These are phyloP conservation scores for Rhabdomys dilectus DNA, from an alignment of 2,113 vertebrate genomes.

Conservation along the genomic window DNA sequence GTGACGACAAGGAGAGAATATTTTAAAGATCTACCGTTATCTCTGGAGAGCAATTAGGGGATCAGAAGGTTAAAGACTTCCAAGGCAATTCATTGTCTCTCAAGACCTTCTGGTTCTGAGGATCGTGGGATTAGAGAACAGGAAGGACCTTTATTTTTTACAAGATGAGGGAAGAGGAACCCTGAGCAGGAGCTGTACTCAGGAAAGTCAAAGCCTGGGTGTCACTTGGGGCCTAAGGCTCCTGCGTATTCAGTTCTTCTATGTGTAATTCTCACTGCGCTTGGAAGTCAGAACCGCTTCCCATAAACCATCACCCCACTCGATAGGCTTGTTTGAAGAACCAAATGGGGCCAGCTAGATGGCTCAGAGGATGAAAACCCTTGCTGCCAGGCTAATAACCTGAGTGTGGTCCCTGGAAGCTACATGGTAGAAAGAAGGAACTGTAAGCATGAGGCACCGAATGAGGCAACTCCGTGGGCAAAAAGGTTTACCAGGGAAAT, in stretches of 20 bases:
- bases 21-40: constrained; percentile 20
- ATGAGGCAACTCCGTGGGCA: background rate
- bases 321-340: constrained; percentile 3
- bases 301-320: background rate
- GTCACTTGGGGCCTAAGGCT: background rate
- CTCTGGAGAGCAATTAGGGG: constrained; percentile 11
- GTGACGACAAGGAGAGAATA: background rate
- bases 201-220: background rate
- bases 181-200: too few relatives aligned
- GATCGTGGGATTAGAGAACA: background rate
- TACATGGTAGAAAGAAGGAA: background rate
- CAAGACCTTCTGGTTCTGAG: background rate
- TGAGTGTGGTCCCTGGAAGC: background rate
- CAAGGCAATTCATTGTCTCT: background rate
- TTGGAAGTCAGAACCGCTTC: background rate
- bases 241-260: background rate
- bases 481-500: background rate
- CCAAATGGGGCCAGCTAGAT: background rate
- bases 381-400: background rate
- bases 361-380: background rate
- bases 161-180: background rate
- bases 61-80: constrained; percentile 20
- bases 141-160: background rate
- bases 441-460: background rate
- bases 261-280: background rate